These are phyloP conservation scores for Hafferia zeledoni DNA, from an alignment of 2,797 vertebrate species.

Conservation along the genomic window DNA sequence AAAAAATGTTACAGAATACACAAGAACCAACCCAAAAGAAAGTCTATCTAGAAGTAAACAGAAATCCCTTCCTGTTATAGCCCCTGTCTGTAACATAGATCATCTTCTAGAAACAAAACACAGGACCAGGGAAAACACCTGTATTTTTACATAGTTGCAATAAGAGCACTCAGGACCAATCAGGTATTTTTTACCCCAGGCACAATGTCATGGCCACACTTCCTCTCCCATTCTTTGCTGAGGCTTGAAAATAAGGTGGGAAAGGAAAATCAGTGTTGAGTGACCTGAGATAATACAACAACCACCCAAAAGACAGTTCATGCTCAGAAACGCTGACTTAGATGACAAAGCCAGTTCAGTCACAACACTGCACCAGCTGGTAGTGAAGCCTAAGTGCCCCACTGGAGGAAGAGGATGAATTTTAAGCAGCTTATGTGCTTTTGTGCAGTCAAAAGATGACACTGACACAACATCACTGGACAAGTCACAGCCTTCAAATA, in stretches of 20 bases:
- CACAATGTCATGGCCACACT: neutral
- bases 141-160: neutral
- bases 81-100: rapidly evolving
- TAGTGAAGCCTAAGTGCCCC: neutral
- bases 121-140: neutral
- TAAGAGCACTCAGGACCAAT: rapidly evolving
- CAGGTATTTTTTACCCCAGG: neutral
- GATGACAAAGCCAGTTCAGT: neutral
- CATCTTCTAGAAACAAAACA: neutral
- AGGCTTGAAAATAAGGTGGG: neutral
- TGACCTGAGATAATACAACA: neutral
- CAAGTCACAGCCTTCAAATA: slow-evolving; percentile 70
- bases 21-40: neutral
- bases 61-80: neutral
- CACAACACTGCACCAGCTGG: neutral
- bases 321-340: neutral
- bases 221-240: neutral
- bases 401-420: neutral
- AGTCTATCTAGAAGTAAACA: neutral
- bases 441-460: slow-evolving; percentile 82
- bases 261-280: neutral
- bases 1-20: neutral
- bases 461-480: slow-evolving; percentile 60
- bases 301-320: neutral
- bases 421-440: slow-evolving; percentile 9